A percentile compares a stretch with the other conserved stretches of the same genome.
These are phyloP conservation scores for Archegozetes longisetosus DNA, from an alignment of 1,140 invertebrate species.

Conservation along the genomic window DNA sequence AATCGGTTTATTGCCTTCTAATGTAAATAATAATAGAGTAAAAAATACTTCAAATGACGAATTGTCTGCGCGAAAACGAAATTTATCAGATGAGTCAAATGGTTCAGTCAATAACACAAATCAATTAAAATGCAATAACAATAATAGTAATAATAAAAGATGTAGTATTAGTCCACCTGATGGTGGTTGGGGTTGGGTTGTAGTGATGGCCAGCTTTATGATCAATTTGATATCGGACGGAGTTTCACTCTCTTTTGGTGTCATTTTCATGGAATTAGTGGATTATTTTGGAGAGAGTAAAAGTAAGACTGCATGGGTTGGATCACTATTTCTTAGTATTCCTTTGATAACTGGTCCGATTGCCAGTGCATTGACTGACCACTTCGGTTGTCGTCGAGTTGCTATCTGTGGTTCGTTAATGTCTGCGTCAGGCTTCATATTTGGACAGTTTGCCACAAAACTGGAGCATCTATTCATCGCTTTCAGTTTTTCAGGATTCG, in stretches of 20 bases:
- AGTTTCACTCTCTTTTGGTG: conserved; percentile 77
- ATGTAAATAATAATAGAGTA: too few species aligned
- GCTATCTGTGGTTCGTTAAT: conserved; percentile 58
- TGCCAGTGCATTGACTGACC: conserved; percentile 67
- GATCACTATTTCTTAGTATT: conserved; percentile 63
- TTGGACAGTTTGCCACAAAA: conserved; percentile 45
- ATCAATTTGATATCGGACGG: conserved; percentile 89
- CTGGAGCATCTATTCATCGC: conserved; percentile 30
- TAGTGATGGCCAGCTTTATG: conserved; percentile 65
- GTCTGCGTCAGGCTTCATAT: conserved; percentile 54
- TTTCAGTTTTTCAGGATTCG: conserved; percentile 32
- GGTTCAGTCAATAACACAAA: background rate
- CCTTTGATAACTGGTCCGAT: conserved; percentile 72
- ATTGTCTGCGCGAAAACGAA: too few species aligned
- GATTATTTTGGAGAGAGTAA: conserved; percentile 58
- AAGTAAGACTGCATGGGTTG: conserved; percentile 62
- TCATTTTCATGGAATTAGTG: conserved; percentile 73
- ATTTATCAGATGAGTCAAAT: too few species aligned
- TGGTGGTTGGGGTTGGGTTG: conserved; percentile 51
- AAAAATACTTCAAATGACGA: too few species aligned
- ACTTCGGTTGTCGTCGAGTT: conserved; percentile 62
- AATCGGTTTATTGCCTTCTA: background rate
- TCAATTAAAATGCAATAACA: background rate
- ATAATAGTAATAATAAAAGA: background rate
- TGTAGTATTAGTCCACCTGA: conserved; percentile 26